These are phyloP conservation scores for Telmatherina bonti DNA, from an alignment of 2,797 vertebrate species.

Conservation along the genomic window DNA sequence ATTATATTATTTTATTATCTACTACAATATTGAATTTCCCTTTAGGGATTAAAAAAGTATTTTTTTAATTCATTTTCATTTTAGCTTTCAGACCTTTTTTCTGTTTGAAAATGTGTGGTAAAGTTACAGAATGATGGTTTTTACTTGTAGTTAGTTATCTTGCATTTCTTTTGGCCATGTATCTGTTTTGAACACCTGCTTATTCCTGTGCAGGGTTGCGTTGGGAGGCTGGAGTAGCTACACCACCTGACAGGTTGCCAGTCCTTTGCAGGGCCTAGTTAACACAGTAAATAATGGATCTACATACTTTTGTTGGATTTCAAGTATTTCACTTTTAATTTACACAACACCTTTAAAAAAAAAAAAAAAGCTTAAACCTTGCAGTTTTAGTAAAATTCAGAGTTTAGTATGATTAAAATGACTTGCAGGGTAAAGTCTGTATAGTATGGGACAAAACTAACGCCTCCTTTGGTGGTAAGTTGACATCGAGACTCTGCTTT, in stretches of 20 bases:
- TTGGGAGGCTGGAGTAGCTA: too few relatives aligned
- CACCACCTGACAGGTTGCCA: too few relatives aligned
- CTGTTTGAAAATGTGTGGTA: background rate
- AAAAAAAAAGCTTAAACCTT: background rate
- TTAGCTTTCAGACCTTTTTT: background rate
- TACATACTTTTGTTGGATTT: too few relatives aligned
- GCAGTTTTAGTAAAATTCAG: background rate
- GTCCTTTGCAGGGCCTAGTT: too few relatives aligned
- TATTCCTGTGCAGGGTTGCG: too few relatives aligned
- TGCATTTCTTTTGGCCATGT: too few relatives aligned
- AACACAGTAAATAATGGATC: too few relatives aligned
- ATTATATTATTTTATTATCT: too few relatives aligned
- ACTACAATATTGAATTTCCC: too few relatives aligned
- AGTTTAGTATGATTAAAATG: background rate
- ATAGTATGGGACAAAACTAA: conserved; percentile 1
- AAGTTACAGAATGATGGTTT: background rate
- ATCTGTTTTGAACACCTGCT: background rate
- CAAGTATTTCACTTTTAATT: background rate
- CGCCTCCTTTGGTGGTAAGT: background rate
- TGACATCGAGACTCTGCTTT: conserved; percentile 20
- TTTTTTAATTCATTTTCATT: background rate
- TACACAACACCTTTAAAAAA: background rate
- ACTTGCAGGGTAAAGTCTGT: background rate
- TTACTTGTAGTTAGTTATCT: background rate
- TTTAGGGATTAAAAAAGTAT: too few relatives aligned